Conservation (phyloP, 1,140 invertebrate species). For the Philopotamus ludificatus region DNA sequence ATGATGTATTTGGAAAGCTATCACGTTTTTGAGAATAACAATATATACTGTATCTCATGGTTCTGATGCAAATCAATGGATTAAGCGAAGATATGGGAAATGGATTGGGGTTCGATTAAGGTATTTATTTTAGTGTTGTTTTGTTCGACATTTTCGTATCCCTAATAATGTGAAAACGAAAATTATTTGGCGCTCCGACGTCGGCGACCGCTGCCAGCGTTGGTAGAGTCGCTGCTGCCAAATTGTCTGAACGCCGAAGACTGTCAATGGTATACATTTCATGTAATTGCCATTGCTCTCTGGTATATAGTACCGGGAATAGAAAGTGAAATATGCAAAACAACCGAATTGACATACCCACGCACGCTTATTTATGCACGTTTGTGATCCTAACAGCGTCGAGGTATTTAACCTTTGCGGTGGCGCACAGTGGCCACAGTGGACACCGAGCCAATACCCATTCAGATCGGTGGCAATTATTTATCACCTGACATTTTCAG, state of each 20-base stretch:
- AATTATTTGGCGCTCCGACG: too few species aligned
- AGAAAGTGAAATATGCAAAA: slow-evolving; percentile 16
- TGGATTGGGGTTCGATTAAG: too few species aligned
- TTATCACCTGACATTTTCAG: background rate
- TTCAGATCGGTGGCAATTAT: background rate
- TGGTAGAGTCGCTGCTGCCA: background rate
- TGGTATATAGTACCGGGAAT: slow-evolving; percentile 10
- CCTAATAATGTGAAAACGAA: too few species aligned
- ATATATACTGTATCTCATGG: too few species aligned
- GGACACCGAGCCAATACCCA: background rate
- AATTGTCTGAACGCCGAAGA: slow-evolving; percentile 5
- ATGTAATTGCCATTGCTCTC: slow-evolving; percentile 3
- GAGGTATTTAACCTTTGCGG: background rate
- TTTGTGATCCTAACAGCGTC: background rate
- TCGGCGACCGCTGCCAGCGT: background rate
- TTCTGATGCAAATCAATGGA: too few species aligned
- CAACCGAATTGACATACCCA: slow-evolving; percentile 1
- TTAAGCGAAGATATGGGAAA: too few species aligned
- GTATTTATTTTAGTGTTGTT: too few species aligned
- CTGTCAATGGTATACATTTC: slow-evolving; percentile 13
- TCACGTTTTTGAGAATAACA: too few species aligned
- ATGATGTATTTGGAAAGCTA: too few species aligned
- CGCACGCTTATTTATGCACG: background rate
- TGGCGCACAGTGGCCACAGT: background rate
- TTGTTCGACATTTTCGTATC: too few species aligned